Evolutionary conservation across 1,140 invertebrate species (phyloP).

Genomic region (Alviniconcha marisindica): DNA sequence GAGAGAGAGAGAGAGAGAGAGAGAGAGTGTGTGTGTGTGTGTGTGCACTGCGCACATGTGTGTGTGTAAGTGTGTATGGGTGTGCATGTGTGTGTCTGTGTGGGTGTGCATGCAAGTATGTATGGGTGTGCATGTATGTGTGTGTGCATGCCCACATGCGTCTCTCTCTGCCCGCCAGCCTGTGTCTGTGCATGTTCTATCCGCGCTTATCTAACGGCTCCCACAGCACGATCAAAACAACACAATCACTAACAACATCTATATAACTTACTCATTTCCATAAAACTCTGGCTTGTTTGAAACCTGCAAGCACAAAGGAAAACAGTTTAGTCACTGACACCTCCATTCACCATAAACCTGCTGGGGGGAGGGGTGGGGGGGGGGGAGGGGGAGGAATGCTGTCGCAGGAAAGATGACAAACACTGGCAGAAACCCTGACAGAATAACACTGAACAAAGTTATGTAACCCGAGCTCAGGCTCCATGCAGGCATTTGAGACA

Average conservation of each 20-base stretch:
- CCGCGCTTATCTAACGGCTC: no score
- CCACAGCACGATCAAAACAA: no score
- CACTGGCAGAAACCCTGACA: neutral
- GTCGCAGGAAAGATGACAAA: neutral
- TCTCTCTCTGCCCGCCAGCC: neutral
- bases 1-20: neutral
- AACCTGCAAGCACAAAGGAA: constrained; percentile 25
- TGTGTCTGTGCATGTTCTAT: neutral
- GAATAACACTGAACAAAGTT: neutral
- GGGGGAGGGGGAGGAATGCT: no score
- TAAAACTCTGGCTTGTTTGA: constrained; percentile 22
- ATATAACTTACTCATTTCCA: constrained; percentile 31
- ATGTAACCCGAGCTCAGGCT: no score
- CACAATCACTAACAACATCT: no score
- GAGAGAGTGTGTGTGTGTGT: neutral
- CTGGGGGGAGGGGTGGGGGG: no score
- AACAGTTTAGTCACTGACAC: neutral
- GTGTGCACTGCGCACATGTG: neutral
- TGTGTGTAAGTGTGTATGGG: neutral
- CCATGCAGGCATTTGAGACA: no score
- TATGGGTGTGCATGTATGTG: neutral
- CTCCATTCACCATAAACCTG: no score
- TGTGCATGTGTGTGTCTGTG: neutral
- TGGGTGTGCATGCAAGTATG: neutral
- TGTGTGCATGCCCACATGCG: neutral